These are phyloP conservation scores for Mohoua ochrocephala DNA, from an alignment of 2,113 vertebrate species.

Conservation along the genomic window DNA sequence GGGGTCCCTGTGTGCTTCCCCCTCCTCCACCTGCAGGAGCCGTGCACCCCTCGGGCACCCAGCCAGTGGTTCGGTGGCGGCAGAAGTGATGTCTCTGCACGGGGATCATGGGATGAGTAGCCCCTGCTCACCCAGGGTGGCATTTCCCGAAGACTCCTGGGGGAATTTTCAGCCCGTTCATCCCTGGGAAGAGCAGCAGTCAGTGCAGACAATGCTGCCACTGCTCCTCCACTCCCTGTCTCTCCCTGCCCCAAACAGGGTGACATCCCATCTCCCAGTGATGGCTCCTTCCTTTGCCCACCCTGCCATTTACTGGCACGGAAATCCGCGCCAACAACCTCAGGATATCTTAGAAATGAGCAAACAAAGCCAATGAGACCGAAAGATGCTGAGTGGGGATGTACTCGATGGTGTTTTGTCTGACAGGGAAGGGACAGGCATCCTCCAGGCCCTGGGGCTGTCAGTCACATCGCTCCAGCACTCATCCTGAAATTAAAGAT, in stretches of 20 bases:
- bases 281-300: background rate
- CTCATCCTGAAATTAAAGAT: background rate
- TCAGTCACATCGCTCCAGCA: accelerated
- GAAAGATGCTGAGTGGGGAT: accelerated
- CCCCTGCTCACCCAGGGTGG: background rate
- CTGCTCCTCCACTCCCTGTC: background rate
- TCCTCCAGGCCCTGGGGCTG: background rate
- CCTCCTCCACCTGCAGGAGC: background rate
- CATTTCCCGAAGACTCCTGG: accelerated
- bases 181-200: background rate
- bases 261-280: background rate
- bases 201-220: background rate
- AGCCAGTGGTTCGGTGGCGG: accelerated
- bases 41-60: accelerated
- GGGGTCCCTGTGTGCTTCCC: background rate
- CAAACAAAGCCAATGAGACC: background rate
- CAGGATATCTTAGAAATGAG: background rate
- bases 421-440: background rate
- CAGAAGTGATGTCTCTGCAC: background rate
- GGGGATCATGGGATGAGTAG: background rate
- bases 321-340: background rate
- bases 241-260: background rate
- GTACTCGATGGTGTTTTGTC: accelerated
- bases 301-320: background rate
- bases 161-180: background rate